These are phyloP conservation scores for Torymus auratus DNA, from an alignment of 2,888 invertebrate species.

Conservation along the genomic window DNA sequence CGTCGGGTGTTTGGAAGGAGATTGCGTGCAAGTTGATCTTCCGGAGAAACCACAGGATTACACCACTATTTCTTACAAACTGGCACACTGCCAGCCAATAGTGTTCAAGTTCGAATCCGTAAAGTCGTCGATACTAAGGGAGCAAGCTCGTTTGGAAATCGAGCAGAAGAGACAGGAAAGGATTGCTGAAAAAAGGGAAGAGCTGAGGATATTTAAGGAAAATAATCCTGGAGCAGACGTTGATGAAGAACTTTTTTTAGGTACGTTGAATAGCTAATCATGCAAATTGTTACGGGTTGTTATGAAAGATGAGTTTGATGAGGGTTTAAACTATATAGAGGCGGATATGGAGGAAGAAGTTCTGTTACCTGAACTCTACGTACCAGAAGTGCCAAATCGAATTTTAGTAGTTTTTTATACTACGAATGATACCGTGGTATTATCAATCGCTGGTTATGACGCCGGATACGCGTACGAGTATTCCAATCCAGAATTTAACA, in stretches of 20 bases:
- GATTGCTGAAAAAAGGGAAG: slow-evolving; percentile 78
- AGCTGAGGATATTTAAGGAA: slow-evolving; percentile 79
- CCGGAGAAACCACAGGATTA: slow-evolving; percentile 75
- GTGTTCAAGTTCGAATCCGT: slow-evolving; percentile 79
- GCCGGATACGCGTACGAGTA: slow-evolving; percentile 84
- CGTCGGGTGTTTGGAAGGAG: slow-evolving; percentile 79
- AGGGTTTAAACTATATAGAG: slow-evolving; percentile 59
- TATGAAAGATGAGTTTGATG: no score
- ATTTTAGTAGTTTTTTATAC: slow-evolving; percentile 81
- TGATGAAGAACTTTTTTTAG: slow-evolving; percentile 81
- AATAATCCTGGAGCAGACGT: slow-evolving; percentile 81
- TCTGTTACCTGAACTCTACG: slow-evolving; percentile 76
- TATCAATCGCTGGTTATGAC: slow-evolving; percentile 82
- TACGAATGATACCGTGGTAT: slow-evolving; percentile 78
- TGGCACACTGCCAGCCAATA: slow-evolving; percentile 72
- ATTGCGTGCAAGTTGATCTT: slow-evolving; percentile 79
- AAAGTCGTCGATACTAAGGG: slow-evolving; percentile 80
- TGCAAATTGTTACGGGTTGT: no score
- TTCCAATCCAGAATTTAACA: slow-evolving; percentile 60
- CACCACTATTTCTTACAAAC: slow-evolving; percentile 77
- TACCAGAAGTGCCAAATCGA: slow-evolving; percentile 80
- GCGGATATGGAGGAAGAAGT: slow-evolving; percentile 80
- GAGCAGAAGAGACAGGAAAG: slow-evolving; percentile 79
- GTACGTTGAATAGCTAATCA: slow-evolving; percentile 72
- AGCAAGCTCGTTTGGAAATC: slow-evolving; percentile 80